These are phyloP conservation scores for Thinocorus orbignyianus DNA, from an alignment of 2,113 vertebrate genomes.

Conservation along the genomic window DNA sequence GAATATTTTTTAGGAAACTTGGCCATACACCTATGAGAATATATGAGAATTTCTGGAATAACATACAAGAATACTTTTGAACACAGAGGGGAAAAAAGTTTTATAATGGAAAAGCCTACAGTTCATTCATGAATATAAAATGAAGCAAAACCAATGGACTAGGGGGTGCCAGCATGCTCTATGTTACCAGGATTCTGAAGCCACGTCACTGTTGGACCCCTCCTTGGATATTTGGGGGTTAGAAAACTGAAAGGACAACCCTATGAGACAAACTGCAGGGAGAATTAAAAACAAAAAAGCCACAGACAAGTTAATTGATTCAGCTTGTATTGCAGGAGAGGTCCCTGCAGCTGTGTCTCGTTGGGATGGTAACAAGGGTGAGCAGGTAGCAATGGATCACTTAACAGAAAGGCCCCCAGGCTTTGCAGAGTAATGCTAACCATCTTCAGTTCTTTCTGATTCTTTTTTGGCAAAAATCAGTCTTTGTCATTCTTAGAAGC, in stretches of 20 bases:
- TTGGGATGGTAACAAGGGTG: neutral
- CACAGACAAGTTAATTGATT: neutral
- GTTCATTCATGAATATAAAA: neutral
- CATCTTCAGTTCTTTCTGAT: neutral
- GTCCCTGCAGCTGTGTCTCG: neutral
- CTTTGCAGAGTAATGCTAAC: neutral
- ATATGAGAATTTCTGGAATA: neutral
- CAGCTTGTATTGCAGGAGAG: neutral
- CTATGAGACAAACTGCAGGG: neutral
- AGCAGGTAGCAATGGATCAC: neutral
- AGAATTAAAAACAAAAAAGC: neutral
- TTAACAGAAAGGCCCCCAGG: neutral
- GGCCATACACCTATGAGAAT: too few relatives aligned
- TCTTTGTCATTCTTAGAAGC: neutral
- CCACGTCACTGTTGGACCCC: neutral
- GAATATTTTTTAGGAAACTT: neutral
- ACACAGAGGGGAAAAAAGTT: neutral
- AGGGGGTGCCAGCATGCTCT: neutral
- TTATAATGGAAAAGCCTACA: neutral
- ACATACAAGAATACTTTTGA: neutral
- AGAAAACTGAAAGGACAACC: neutral
- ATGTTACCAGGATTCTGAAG: neutral
- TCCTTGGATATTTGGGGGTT: neutral
- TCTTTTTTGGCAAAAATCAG: neutral
- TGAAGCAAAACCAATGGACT: neutral